Base-by-base conservation (phyloP, 2,888 invertebrate species). In the Tanypteryx hageni region DNA sequence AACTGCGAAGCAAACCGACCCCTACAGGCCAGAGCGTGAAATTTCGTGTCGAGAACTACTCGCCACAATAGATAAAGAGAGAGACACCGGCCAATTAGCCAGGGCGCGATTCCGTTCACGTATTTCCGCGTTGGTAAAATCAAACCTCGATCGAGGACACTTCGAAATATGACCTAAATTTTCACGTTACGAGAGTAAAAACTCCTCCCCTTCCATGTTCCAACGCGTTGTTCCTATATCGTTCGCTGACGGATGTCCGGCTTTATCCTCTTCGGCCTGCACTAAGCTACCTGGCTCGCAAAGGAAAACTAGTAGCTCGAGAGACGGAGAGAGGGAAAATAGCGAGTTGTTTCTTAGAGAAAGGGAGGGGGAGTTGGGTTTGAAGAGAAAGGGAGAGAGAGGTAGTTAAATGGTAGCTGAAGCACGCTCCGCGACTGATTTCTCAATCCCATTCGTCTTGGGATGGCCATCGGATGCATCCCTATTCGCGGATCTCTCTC, bases 31-130 rank as follows among this genome's bases (percentile, higher is more conserved):
- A 76, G 76, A 76, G 76, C 76, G 76, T 76, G 76, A 76, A 76
- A 76, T 27, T 76, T 76, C 76, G 76, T 76, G 76, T 76, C 76
- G 76, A 27, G 76, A 76, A 76, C 68, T 68, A n/a, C 68, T 68
- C 76, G 76, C 76, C 27, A 76, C 76, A 76, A 27, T 13, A 27
- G 22, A 27, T 22, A 27, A 22, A 76, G 76, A 44, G 44, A 27
- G 76, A 27, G 27, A 76, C 10, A 27, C 76, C 27, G n/a, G 22
- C 76, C 76, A 76, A 76, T 76, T 76, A 76, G 76, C 76, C 76
- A 27, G 76, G 27, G 22, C 76, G 10, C 76, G 22, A 76, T 76
- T 76, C 22, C 13, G 22, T 44, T 44, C 44, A 44, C 44, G 44
- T 44, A 44, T 44, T 3, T 44, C 44, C 44, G 44, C 44, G 44